These are phyloP conservation scores for Antrozous pallidus DNA, from an alignment of 2,797 vertebrate species.

Conservation along the genomic window DNA sequence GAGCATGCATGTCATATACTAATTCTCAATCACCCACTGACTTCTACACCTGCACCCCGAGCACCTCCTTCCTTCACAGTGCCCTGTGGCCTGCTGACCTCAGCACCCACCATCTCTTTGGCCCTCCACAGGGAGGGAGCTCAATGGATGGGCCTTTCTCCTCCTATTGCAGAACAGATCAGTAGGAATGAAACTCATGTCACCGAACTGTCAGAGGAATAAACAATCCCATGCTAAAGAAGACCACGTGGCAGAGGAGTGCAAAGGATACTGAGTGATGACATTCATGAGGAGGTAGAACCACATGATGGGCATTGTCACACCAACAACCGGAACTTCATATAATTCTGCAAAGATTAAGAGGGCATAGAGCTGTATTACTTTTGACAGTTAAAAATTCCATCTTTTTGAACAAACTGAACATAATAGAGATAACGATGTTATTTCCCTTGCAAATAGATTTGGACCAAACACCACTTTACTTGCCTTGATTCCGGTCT, in stretches of 20 bases:
- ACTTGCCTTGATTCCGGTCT: background rate
- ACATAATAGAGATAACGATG: fast-evolving
- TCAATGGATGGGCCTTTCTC: background rate
- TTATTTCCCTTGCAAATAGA: background rate
- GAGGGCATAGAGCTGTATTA: background rate
- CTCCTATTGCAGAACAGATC: background rate
- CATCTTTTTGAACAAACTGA: background rate
- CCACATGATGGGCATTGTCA: constrained; percentile 93
- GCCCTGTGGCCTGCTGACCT: background rate
- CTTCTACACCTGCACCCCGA: background rate
- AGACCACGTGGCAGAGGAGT: fast-evolving
- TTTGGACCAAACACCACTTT: background rate
- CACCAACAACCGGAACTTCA: constrained; percentile 85
- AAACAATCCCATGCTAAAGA: background rate
- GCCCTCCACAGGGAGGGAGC: background rate
- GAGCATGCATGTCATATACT: background rate
- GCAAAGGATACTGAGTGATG: constrained; percentile 97
- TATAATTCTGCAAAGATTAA: constrained; percentile 85
- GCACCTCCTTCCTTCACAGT: background rate
- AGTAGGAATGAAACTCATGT: background rate
- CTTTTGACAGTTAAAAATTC: background rate
- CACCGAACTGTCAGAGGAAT: background rate
- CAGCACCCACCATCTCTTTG: background rate
- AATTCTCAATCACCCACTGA: background rate
- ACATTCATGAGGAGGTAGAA: constrained; percentile 95